Evolutionary conservation across 2,113 vertebrate genomes (phyloP), one percentile per base, ranked within the genome.

Genomic region (Anolis carolinensis): DNA sequence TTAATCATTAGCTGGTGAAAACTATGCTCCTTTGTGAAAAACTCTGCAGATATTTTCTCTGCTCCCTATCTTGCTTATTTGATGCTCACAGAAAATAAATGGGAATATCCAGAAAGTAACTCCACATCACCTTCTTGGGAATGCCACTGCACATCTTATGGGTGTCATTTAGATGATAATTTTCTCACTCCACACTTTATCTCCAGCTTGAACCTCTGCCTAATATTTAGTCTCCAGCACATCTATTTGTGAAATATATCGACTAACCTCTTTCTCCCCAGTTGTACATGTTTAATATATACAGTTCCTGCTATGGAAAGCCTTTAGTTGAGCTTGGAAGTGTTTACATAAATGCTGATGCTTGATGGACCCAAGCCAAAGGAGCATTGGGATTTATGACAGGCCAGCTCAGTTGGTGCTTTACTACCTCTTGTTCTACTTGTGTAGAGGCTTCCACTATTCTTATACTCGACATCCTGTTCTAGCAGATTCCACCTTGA

Each of bases 51-150:
- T 4, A 11, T 59, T 36, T 21, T 8, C 36, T 68, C 1, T 23
- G 65, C 27, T 68, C 4, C 18, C 55, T 5, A 0, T 27, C 16
- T 59, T 36, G 5, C 65, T 23, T 72, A 76, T 0, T 59, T 85
- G 89, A 86, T 81, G 1, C 50, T 84, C 8, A 78, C 4, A 7
- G 48, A 36, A 7, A 90, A 6, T 9, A 73, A 23, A 81, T 79
- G 1, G 4, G 2, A 74, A 86, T 44, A 87, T 79, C 3, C 0
- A 0, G 0, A 84, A 77, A 0, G 0, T 4, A 21, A 2, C 10
- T 4, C 36, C 86, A 77, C 5, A 27, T 63, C 36, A 23, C 3
- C 11, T 65, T 30, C 62, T 52, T 84, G 62, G 30, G 20, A 32
- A 67, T 63, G 62, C 8, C n/a, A 30, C n/a, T 48, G 13, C 44